A percentile compares a stretch with the other conserved stretches of the same genome.
These are phyloP conservation scores for Leptinotarsa texana DNA, from an alignment of 1,140 invertebrate species.

Conservation along the genomic window DNA sequence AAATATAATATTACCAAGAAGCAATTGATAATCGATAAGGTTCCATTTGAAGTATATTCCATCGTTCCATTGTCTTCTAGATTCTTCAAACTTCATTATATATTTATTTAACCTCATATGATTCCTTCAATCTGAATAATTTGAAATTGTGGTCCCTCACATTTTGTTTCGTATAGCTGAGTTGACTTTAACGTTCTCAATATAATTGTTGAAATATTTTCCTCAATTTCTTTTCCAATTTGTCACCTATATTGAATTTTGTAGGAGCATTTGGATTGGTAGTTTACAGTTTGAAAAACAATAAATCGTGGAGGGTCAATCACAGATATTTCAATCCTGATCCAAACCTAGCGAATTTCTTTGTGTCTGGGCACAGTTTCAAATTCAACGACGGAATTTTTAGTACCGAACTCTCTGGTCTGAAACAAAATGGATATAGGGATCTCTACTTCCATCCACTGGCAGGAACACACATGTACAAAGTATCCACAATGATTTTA, in stretches of 20 bases:
- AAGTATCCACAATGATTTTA: conserved; percentile 67
- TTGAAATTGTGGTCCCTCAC: too few relatives aligned
- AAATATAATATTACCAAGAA: too few relatives aligned
- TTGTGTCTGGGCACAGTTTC: conserved; percentile 65
- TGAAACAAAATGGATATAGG: conserved; percentile 60
- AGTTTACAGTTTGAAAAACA: conserved; percentile 67
- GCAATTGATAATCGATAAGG: too few relatives aligned
- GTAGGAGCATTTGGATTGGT: conserved; percentile 65
- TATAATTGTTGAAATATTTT: too few relatives aligned
- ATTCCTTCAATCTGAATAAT: too few relatives aligned
- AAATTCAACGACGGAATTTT: conserved; percentile 78
- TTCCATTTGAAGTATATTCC: too few relatives aligned
- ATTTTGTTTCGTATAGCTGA: too few relatives aligned
- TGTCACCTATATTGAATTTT: neutral
- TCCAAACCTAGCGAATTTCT: conserved; percentile 69
- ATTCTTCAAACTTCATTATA: too few relatives aligned
- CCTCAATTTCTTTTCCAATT: too few relatives aligned
- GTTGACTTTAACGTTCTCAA: too few relatives aligned
- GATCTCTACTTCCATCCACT: conserved; percentile 72
- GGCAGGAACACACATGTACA: conserved; percentile 67
- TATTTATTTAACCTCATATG: too few relatives aligned
- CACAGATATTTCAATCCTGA: conserved; percentile 78
- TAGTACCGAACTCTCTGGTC: conserved; percentile 65
- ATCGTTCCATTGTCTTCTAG: too few relatives aligned
- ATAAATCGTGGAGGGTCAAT: conserved; percentile 69